A percentile compares a stretch with the other conserved stretches of the same genome.
Conservation (phyloP, 1,140 invertebrate genomes). For the Trichonephila clavata region DNA sequence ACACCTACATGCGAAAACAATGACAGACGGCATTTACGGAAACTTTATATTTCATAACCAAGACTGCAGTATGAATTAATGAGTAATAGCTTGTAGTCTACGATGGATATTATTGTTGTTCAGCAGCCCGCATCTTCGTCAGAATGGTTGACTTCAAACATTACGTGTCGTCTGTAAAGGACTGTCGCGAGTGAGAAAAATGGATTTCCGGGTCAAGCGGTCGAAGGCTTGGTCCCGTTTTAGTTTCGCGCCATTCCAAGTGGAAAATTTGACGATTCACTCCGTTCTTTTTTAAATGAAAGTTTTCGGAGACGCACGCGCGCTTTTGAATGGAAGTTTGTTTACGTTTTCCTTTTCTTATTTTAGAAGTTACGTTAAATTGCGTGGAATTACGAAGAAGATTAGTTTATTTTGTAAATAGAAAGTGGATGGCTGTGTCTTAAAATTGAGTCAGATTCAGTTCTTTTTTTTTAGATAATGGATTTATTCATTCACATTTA, state of each 20-base stretch:
- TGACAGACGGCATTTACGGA: not conserved
- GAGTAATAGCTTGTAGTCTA: not conserved
- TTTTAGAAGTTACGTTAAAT: not conserved
- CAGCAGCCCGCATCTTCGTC: not conserved
- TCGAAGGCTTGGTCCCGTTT: constrained; percentile 65
- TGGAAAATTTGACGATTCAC: constrained; percentile 65
- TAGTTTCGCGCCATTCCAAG: constrained; percentile 27
- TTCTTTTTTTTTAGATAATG: too few species aligned
- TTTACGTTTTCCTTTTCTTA: not conserved
- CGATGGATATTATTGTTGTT: constrained; percentile 11
- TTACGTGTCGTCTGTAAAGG: not conserved
- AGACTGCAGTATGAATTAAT: not conserved
- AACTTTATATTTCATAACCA: not conserved
- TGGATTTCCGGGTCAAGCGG: constrained; percentile 67
- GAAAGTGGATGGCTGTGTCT: too few species aligned
- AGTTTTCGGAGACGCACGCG: constrained; percentile 21
- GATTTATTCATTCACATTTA: too few species aligned
- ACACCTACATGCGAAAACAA: not conserved
- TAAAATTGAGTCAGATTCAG: too few species aligned
- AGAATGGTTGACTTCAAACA: not conserved
- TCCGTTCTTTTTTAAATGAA: not conserved
- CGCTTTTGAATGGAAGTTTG: not conserved
- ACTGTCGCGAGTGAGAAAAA: constrained; percentile 29
- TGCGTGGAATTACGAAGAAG: not conserved
- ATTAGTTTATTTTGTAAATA: not conserved